Evolutionary conservation across 2,888 invertebrate genomes (phyloP), one percentile per base, ranked within the genome.

Genomic region (Drosophila macrothrix): DNA sequence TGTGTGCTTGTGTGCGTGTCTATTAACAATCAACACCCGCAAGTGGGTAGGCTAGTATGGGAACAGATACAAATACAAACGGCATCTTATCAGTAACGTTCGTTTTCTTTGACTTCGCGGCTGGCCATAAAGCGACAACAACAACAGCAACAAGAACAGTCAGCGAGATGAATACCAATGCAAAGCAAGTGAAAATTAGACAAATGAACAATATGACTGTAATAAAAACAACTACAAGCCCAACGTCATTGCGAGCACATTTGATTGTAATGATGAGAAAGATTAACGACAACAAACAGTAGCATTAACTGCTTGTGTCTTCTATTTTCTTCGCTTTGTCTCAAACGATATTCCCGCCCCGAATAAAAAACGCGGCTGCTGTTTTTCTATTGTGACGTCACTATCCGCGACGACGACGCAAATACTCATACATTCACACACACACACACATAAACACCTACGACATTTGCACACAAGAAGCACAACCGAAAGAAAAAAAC

Each of bases 361-460:
- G 35, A 39, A 41, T n/a, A 49, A 33, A 74, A 64, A 75, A 62
- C 60, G 73, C 84, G 73, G 59, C 61, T 62, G 69, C 53, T 71
- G 73, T 76, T 82, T 90, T 90, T 84, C 87, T 89, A 84, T 90
- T 87, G 87, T 87, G 89, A 87, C 90, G 87, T 87, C 90, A 90
- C 78, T 75, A 60, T 49, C 29, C 65, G 67, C 25, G 55, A 31
- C 58, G 70, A 68, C 67, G 78, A 84, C 80, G 88, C 88, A 90
- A 80, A 85, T 85, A 67, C 88, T 76, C 62, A 80, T 76, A 79
- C 84, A 81, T 37, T 53, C 25, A 46, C 46, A 33, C 50, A 49
- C 50, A 56, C 62, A 59, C 46, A 29, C 62, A 59, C 50, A n/a
- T n/a, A 50, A 49, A 52, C 67, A 65, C 69, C 58, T 58, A 29